Evolutionary conservation across 2,888 invertebrate genomes (phyloP).

Genomic region (Ochropleura plecta): DNA sequence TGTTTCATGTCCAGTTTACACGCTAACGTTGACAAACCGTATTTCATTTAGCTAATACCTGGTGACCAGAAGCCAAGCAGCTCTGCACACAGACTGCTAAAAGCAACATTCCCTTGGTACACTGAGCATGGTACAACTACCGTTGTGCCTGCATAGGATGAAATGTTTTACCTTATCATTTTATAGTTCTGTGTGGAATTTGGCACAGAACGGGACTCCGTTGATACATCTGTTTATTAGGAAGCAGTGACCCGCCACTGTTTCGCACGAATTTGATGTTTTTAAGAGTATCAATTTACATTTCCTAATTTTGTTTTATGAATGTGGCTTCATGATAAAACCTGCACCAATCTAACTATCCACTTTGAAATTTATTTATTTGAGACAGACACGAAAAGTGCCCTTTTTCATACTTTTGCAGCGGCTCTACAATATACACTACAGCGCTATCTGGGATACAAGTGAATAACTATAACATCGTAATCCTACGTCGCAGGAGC

Average conservation of each 20-base stretch:
- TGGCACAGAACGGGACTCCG: not conserved
- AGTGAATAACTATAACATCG: too few species aligned
- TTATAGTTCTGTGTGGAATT: not conserved
- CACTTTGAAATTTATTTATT: not conserved
- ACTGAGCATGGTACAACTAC: conserved; percentile 10
- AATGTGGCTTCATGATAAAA: not conserved
- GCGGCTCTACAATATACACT: too few species aligned
- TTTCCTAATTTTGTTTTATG: not conserved
- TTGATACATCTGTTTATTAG: not conserved
- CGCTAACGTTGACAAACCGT: conserved; percentile 39
- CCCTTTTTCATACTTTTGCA: too few species aligned
- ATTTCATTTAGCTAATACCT: conserved; percentile 52
- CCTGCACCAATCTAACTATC: not conserved
- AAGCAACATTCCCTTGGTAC: conserved; percentile 42
- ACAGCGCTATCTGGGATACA: too few species aligned
- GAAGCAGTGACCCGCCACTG: not conserved
- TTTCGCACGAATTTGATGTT: not conserved
- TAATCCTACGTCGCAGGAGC: too few species aligned
- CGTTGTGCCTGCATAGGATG: conserved; percentile 6
- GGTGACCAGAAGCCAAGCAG: conserved; percentile 38
- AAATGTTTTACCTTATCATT: conserved; percentile 30
- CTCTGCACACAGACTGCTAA: conserved; percentile 30
- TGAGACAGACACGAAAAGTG: not conserved
- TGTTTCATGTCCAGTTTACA: conserved; percentile 45
- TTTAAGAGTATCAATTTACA: not conserved